Conservation (phyloP, 2,113 vertebrate genomes). For the Garra rufa region DNA sequence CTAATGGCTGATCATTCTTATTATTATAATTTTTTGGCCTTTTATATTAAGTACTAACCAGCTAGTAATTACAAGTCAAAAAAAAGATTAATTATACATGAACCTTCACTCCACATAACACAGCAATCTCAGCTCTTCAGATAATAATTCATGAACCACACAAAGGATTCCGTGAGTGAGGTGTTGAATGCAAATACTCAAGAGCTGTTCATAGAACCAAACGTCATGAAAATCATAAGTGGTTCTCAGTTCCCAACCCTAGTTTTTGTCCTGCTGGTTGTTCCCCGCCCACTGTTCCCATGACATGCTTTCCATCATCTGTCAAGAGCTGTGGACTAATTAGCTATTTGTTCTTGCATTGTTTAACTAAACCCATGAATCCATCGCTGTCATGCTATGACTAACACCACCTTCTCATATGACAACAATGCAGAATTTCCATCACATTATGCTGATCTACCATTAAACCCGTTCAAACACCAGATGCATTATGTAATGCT, state of each 20-base stretch:
- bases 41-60: not conserved
- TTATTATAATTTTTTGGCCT: not conserved
- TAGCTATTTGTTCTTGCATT: not conserved
- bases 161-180: not conserved
- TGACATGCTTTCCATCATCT: not conserved
- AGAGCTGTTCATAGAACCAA: not conserved
- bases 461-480: constrained; percentile 6
- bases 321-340: not conserved
- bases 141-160: not conserved
- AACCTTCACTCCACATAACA: not conserved
- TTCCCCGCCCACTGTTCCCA: not conserved
- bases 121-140: not conserved
- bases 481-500: not conserved
- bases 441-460: not conserved
- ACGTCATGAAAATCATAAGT: not conserved
- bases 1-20: not conserved
- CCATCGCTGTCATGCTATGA: not conserved
- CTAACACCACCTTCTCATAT: not conserved
- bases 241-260: not conserved
- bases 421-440: constrained; percentile 21
- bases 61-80: not conserved
- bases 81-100: not conserved
- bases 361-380: not conserved
- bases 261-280: not conserved
- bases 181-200: not conserved